Base-by-base conservation (phyloP, 2,113 vertebrate genomes). In the Nansenia antarctica region DNA sequence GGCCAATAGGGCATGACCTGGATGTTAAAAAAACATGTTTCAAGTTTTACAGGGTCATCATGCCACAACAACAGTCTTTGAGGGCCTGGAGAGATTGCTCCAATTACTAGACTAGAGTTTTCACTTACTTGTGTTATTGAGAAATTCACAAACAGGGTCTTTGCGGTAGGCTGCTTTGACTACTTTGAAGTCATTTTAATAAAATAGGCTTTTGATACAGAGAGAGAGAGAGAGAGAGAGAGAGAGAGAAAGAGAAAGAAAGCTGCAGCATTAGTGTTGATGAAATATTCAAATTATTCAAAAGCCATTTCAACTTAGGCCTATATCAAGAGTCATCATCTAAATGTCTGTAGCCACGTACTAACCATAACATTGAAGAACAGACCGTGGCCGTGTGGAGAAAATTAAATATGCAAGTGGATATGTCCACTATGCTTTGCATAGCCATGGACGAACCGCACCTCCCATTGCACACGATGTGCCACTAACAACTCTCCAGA, bases 281-380 rank as follows among this genome's bases (percentile, higher is more conserved):
- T 64, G 34, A 66, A 76, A 80, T 66, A 71, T 81, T 73, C 66
- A 67, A 18, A 34, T 22, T 27, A 34, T 24, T 57, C n/a, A 60
- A 32, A 34, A 31, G 27, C 29, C 42, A 35, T 35, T 49, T 55
- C 65, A 42, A 54, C 24, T 3, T 9, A 12, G n/a, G 20, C 20
- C 12, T 54, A n/a, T 54, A 24, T 54, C 52, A 11, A 20, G 45
- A n/a, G 45, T 47, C 45, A 15, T 5, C 3, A n/a, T 5, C 35
- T 37, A 5, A 11, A 5, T 47, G 18, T 47, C 45, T 47, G 45
- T n/a, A 47, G n/a, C n/a, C 26, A 52, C 18, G 20, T 52, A 42
- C 18, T 59, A 45, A 45, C 26, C 30, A 59, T 30, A 55, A 54
- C 27, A 59, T 42, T 35, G 34, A 5, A 9, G 29, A 35, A 65